Evolutionary conservation across 1,140 invertebrate species (phyloP), one percentile per base, ranked within the genome.

Genomic region (Amphibalanus amphitrite): DNA sequence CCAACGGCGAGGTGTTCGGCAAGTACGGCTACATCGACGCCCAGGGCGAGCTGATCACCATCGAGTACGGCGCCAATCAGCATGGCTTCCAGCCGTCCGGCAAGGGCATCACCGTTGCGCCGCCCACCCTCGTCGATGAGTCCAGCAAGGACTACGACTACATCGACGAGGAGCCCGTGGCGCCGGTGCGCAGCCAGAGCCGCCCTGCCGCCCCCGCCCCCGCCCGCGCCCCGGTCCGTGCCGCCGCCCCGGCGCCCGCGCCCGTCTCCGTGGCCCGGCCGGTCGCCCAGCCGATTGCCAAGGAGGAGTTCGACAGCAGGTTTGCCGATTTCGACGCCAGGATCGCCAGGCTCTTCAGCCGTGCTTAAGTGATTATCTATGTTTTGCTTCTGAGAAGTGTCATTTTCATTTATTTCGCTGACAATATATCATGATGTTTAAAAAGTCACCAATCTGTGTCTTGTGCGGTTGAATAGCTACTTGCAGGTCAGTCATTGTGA

Each of bases 11-110:
- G 77, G 89, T 92, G 65, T 90, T 90, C 78, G 91, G 91, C 69
- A 91, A 90, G 40, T 93, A 91, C 79, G 91, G 91, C 71, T 93
- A 90, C 80, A 83, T 92, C 47, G 90, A 92, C 77, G 85, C 87
- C 65, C 84, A 86, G 73, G 90, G 90, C 15, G 86, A 90, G 78
- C 86, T 91, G 71, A 91, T 92, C 81, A 83, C 88, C 67, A 89
- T 92, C n/a, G 90, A 91, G 10, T 93, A 93, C 80, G 76, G 78
- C 26, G 81, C 47, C 25, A 73, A 78, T 64, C 76, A 75, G 28
- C 75, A 74, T 28, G 78, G 79, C 33, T 80, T 79, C 73, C 74
- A 77, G 70, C 76, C 29, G 29, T 74, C 30, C 59, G 65, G 4
- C 64, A 73, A 78, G 65, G 76, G 76, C n/a, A 75, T 75, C 28